Percentiles rank a stretch among this genome's conserved stretches.
phyloP scores from a whole-genome alignment of 1,140 invertebrate genomes.

The Ips nitidus region DNA sequence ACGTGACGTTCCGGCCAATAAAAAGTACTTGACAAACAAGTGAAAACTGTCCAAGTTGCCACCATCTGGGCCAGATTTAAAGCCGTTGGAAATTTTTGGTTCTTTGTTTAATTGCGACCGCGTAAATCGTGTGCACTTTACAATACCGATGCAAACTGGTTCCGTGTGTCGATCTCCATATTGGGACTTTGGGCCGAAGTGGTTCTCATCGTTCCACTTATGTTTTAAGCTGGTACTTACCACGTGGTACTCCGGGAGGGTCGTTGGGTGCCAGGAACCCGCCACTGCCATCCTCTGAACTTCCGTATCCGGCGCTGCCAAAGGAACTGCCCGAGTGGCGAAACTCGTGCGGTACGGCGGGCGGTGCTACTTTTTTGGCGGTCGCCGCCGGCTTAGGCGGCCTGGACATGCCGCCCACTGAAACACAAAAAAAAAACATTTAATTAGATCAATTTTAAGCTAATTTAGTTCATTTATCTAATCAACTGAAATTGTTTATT shows the following conservation, averaged over 20 bases:
- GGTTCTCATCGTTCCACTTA: too few species aligned
- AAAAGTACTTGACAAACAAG: too few species aligned
- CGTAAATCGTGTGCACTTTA: too few species aligned
- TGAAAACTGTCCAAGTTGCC: too few species aligned
- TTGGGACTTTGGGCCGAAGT: too few species aligned
- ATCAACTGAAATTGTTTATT: neutral
- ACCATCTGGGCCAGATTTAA: too few species aligned
- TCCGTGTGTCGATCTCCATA: too few species aligned
- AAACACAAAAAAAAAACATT: constrained; percentile 39
- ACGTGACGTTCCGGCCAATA: neutral
- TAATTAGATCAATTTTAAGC: too few species aligned
- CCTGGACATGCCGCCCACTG: constrained; percentile 71
- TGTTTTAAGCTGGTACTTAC: constrained; percentile 32
- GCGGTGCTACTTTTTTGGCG: constrained; percentile 80
- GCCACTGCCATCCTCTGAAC: constrained; percentile 54
- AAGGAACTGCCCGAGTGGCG: constrained; percentile 74
- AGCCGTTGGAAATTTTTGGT: too few species aligned
- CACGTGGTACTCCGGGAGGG: constrained; percentile 50
- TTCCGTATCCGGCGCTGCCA: constrained; percentile 73
- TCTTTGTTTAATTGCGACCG: too few species aligned
- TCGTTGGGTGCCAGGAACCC: constrained; percentile 49
- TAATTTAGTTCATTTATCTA: too few species aligned
- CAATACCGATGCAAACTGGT: too few species aligned
- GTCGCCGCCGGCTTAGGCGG: constrained; percentile 72
- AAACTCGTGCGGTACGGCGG: constrained; percentile 76